Conservation (phyloP, 1,140 invertebrate genomes). For the Heliconius congener region DNA sequence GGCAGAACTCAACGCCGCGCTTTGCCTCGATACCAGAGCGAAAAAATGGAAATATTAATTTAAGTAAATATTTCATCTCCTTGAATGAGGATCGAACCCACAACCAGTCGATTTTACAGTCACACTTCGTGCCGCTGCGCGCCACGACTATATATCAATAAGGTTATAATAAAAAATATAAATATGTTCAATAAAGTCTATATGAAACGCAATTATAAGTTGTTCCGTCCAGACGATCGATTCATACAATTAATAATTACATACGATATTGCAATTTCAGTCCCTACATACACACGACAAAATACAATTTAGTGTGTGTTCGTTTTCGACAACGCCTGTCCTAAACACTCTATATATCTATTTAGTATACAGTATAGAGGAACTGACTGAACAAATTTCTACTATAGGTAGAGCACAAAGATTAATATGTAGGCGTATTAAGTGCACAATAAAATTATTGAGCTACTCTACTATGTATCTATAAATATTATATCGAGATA, state of each 20-base stretch:
- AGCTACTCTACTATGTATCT: conserved; percentile 30
- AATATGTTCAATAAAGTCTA: conserved; percentile 26
- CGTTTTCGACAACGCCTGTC: not conserved
- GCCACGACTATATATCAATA: not conserved
- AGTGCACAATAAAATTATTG: conserved; percentile 66
- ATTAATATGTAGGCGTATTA: conserved; percentile 63
- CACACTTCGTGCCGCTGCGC: no score
- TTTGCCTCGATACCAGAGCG: no score
- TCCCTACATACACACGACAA: conserved; percentile 5
- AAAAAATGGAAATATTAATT: no score
- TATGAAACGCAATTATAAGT: conserved; percentile 32
- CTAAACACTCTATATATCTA: no score
- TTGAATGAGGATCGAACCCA: no score
- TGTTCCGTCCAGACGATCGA: conserved; percentile 36
- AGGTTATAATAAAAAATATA: conserved; percentile 24
- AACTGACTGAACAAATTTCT: conserved; percentile 48
- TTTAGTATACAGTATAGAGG: no score
- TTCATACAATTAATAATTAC: conserved; percentile 33
- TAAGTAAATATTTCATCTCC: no score
- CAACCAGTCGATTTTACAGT: no score
- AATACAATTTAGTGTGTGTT: not conserved
- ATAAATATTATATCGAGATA: conserved; percentile 45
- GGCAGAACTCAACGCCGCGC: no score
- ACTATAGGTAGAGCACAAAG: conserved; percentile 54
- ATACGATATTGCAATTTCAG: conserved; percentile 18